Evolutionary conservation across 2,797 vertebrate genomes (phyloP).

Genomic region (Megaceryle alcyon): DNA sequence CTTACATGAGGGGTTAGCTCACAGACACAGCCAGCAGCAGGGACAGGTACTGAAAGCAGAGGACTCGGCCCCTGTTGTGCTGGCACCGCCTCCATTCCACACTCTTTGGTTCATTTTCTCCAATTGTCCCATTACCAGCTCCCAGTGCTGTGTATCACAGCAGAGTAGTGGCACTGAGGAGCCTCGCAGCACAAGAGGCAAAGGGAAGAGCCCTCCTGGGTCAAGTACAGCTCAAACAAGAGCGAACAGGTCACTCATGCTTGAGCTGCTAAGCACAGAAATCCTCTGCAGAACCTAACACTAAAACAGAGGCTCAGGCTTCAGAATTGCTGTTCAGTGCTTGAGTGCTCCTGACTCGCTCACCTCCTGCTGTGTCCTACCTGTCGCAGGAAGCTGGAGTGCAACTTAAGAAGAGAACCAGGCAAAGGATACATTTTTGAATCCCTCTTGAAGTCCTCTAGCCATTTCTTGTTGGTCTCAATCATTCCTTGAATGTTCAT

Average conservation of each 20-base stretch:
- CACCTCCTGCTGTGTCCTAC: not conserved
- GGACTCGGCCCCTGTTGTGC: not conserved
- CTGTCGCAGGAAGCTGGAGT: not conserved
- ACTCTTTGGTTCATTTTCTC: fast-evolving
- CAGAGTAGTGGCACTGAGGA: not conserved
- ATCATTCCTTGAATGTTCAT: conserved; percentile 84
- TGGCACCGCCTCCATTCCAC: not conserved
- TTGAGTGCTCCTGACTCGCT: not conserved
- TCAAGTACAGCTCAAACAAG: not conserved
- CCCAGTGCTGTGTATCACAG: fast-evolving
- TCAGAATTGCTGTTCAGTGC: fast-evolving
- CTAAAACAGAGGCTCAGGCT: not conserved
- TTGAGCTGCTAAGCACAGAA: not conserved
- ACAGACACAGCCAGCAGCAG: not conserved
- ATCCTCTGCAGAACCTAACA: not conserved
- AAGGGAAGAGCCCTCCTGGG: not conserved
- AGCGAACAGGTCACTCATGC: not conserved
- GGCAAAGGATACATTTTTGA: conserved; percentile 89
- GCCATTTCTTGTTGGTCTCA: conserved; percentile 89
- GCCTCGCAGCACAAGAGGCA: not conserved
- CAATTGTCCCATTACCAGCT: not conserved
- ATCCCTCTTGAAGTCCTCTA: conserved; percentile 86
- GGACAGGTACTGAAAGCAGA: not conserved
- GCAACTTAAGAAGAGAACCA: not conserved
- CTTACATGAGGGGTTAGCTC: not conserved